Percentiles rank a stretch among this genome's conserved stretches.
Conservation (phyloP, 2,888 invertebrate genomes). For the Leptarthrus brevirostris region DNA sequence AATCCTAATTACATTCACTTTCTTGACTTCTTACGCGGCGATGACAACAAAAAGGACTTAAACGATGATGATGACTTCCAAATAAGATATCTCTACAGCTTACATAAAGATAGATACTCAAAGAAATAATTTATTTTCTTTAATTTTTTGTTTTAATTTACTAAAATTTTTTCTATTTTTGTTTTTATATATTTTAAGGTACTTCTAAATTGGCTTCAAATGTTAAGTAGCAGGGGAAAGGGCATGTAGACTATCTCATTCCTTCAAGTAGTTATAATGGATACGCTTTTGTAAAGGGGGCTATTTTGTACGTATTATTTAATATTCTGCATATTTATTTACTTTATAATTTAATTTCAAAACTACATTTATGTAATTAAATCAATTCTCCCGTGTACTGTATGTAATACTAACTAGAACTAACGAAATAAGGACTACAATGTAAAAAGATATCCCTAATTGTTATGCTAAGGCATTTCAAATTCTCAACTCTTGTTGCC, state of each 20-base stretch:
- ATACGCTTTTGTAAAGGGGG: neutral
- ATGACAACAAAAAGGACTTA: slow-evolving; percentile 23
- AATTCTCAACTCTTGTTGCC: too few relatives aligned
- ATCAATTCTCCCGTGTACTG: neutral
- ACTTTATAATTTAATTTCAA: neutral
- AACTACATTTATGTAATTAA: neutral
- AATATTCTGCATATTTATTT: neutral
- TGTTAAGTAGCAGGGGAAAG: neutral
- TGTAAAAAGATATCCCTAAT: slow-evolving; percentile 20
- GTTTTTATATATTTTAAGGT: neutral
- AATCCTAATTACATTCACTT: slow-evolving; percentile 43
- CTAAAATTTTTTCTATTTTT: slow-evolving; percentile 46
- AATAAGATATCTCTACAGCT: slow-evolving; percentile 63
- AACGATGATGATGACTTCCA: slow-evolving; percentile 59
- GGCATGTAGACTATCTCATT: neutral
- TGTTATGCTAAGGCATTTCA: neutral
- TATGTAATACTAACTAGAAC: neutral
- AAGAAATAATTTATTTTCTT: slow-evolving; percentile 54
- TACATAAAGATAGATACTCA: slow-evolving; percentile 61
- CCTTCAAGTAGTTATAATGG: neutral
- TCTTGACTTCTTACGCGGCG: slow-evolving; percentile 50
- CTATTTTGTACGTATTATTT: neutral
- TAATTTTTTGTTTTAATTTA: slow-evolving; percentile 48
- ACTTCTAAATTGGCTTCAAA: neutral
- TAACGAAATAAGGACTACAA: slow-evolving; percentile 22